These are phyloP conservation scores for Perca schrenkii DNA, from an alignment of 2,113 vertebrate genomes.

Conservation along the genomic window DNA sequence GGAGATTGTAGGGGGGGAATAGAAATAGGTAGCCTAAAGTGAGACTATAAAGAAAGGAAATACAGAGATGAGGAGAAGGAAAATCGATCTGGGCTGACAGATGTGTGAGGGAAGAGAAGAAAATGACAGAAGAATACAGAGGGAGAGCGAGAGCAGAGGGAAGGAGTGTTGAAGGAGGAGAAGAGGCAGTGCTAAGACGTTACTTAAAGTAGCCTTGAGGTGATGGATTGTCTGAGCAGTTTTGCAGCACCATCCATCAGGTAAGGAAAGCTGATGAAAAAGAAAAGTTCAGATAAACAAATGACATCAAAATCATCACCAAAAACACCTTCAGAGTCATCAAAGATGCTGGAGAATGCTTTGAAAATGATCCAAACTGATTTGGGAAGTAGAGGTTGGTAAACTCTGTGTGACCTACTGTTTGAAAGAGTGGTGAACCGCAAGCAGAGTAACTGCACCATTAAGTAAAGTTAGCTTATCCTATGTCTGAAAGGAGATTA, in stretches of 20 bases:
- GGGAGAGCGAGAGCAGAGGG: slow-evolving; percentile 33
- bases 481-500: slow-evolving; percentile 54
- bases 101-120: slow-evolving; percentile 37
- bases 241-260: slow-evolving; percentile 63
- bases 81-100: slow-evolving; percentile 49
- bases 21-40: slow-evolving; percentile 33
- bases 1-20: slow-evolving; percentile 8
- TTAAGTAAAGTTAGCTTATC: slow-evolving; percentile 49
- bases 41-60: slow-evolving; percentile 40
- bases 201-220: slow-evolving; percentile 51
- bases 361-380: slow-evolving; percentile 9
- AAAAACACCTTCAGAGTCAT: slow-evolving; percentile 4
- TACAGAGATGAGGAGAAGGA: slow-evolving; percentile 25
- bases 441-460: slow-evolving; percentile 45
- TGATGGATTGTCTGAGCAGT: slow-evolving; percentile 61
- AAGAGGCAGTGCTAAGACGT: slow-evolving; percentile 32
- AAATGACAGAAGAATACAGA: slow-evolving; percentile 43
- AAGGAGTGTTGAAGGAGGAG: slow-evolving; percentile 48
- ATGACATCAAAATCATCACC: slow-evolving; percentile 27
- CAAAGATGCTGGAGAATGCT: slow-evolving; percentile 4
- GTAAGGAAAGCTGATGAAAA: slow-evolving; percentile 37
- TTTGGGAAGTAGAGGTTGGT: slow-evolving; percentile 20
- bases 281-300: slow-evolving; percentile 27
- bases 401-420: slow-evolving; percentile 58
- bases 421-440: slow-evolving; percentile 41